Evolutionary conservation across 2,113 vertebrate species (phyloP).

Genomic region (Leucoraja erinaceus): DNA sequence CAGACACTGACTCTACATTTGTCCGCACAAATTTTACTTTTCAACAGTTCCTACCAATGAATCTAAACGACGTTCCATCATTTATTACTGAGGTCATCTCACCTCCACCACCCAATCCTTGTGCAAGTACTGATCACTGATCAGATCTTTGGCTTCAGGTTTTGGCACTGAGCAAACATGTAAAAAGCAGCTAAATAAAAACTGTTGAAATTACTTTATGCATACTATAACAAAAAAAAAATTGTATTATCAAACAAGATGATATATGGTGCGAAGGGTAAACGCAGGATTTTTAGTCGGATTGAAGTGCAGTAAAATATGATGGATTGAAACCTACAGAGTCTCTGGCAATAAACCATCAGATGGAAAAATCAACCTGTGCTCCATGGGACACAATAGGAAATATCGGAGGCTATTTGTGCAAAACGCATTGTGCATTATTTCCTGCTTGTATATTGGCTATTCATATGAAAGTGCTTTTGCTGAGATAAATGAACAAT

Average conservation of each 20-base stretch:
- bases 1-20: background rate
- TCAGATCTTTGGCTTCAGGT: background rate
- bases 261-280: too few species aligned
- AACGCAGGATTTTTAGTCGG: too few species aligned
- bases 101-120: too few species aligned
- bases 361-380: background rate
- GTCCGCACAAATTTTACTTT: too few species aligned
- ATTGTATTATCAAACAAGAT: too few species aligned
- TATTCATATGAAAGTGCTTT: background rate
- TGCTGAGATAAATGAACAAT: background rate
- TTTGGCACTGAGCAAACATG: background rate
- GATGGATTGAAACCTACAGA: background rate
- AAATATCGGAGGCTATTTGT: background rate
- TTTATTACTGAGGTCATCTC: background rate
- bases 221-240: too few species aligned
- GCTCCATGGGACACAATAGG: background rate
- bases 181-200: background rate
- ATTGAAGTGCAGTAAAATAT: background rate
- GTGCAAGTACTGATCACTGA: too few species aligned
- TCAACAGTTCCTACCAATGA: background rate
- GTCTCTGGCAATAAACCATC: background rate
- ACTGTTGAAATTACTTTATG: background rate
- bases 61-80: background rate
- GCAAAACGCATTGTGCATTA: background rate
- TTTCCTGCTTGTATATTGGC: background rate